A percentile compares a stretch with the other conserved stretches of the same genome.
These are phyloP conservation scores for Loripinus fragilis DNA, from an alignment of 2,888 invertebrate species.

Conservation along the genomic window DNA sequence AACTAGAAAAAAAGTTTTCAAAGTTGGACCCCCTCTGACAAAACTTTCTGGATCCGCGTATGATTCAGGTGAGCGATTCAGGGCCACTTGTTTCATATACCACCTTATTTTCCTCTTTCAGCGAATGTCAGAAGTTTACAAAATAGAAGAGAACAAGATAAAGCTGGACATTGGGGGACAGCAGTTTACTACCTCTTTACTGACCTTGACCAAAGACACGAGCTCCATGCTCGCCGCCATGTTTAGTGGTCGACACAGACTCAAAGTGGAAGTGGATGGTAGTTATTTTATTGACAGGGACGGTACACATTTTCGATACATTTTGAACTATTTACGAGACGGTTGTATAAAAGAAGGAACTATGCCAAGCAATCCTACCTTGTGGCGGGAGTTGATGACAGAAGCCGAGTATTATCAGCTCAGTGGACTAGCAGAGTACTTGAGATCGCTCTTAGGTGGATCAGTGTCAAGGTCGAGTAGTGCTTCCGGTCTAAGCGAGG, in stretches of 20 bases:
- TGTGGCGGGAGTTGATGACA: conserved; percentile 74
- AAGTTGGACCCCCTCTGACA: no score
- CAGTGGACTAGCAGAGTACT: conserved; percentile 69
- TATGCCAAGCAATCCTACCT: conserved; percentile 70
- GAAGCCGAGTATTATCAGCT: conserved; percentile 79
- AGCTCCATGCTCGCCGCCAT: conserved; percentile 78
- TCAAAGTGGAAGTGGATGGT: conserved; percentile 75
- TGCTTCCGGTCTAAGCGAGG: conserved; percentile 15
- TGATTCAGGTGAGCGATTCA: no score
- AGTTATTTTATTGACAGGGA: conserved; percentile 80
- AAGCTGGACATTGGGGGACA: conserved; percentile 79
- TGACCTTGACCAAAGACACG: conserved; percentile 75
- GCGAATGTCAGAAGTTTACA: conserved; percentile 77
- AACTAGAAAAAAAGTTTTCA: no score
- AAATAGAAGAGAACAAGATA: conserved; percentile 76
- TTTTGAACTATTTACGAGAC: conserved; percentile 77
- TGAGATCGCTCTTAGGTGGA: conserved; percentile 60
- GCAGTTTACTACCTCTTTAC: conserved; percentile 75
- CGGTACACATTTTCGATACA: conserved; percentile 77
- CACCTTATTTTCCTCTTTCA: conserved; percentile 50
- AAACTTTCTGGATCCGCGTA: no score
- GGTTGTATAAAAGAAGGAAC: conserved; percentile 78
- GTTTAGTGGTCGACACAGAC: conserved; percentile 78
- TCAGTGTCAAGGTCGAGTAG: conserved; percentile 53
- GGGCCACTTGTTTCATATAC: no score